Base-by-base conservation (phyloP, 1,140 invertebrate species). In the Drosophila erecta region DNA sequence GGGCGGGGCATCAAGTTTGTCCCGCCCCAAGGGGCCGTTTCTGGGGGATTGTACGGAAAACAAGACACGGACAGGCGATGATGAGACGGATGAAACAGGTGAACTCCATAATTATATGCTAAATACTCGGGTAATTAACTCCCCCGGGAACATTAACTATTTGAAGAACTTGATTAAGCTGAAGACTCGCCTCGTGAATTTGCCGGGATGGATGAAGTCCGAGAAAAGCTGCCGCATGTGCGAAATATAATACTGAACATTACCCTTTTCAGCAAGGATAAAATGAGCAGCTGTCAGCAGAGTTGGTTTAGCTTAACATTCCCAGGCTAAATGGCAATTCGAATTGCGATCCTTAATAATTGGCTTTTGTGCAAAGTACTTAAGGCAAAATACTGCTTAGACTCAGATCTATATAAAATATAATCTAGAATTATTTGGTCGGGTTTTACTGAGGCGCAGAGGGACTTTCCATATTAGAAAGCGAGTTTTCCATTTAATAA, bases 41-140 rank as follows among this genome's bases (percentile, higher is more conserved):
- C 27, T 24, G 27, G 20, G 27, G 17, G 27, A n/a, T 50, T 3
- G 47, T 27, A 5, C 7, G 51, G 49, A 14, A 22, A 38, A 8
- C 12, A 56, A 22, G 24, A 35, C 40, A 22, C 12, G 17, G 35
- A 47, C 56, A 38, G 64, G 33, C 33, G 10, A 61, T 64, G 75
- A 66, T 17, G 17, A 17, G 17, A 17, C 17, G 1, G 17, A 1
- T 17, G 17, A 60, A 62, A 55, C 79, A 67, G 70, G 47, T 60
- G 51, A 70, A 70, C 50, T 54, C 62, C 81, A 87, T 89, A 87
- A 87, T 87, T 87, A 89, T 87, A 87, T 87, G 84, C 83, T 87
- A 87, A 87, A 83, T 79, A 89, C 75, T 76, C 37, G 38, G 55
- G 76, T 89, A 87, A 87, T 87, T 87, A 89, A 76, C 58, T 89